Percentiles rank a stretch among this genome's conserved stretches.
Evolutionary conservation across 2,888 invertebrate genomes (phyloP).

Genomic region (Tetranychus truncatus): DNA sequence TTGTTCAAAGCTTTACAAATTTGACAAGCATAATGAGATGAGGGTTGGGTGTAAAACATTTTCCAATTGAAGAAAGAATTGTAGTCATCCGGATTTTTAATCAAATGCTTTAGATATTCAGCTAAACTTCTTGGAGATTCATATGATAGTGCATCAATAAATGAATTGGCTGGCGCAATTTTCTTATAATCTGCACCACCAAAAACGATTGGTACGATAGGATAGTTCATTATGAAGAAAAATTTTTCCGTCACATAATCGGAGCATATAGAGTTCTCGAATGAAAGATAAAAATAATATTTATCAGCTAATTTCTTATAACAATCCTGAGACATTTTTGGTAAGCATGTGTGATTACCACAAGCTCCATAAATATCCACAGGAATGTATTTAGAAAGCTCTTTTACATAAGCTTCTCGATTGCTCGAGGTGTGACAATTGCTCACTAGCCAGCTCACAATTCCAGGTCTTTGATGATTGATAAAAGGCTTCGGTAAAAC

Average conservation of each 20-base stretch:
- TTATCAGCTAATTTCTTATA: slow-evolving; percentile 30
- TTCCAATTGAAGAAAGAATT: slow-evolving; percentile 25
- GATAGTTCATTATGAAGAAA: slow-evolving; percentile 30
- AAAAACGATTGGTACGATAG: slow-evolving; percentile 26
- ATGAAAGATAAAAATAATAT: slow-evolving; percentile 33
- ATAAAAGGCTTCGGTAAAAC: slow-evolving; percentile 14
- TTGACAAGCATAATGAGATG: slow-evolving; percentile 22
- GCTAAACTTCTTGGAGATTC: slow-evolving; percentile 23
- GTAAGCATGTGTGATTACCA: slow-evolving; percentile 30
- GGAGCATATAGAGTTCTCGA: slow-evolving; percentile 34
- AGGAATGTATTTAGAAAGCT: slow-evolving; percentile 30
- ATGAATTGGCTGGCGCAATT: slow-evolving; percentile 26
- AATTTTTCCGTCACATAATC: slow-evolving; percentile 35
- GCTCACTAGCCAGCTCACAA: slow-evolving; percentile 35
- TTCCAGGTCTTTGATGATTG: slow-evolving; percentile 27
- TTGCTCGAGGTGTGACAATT: slow-evolving; percentile 34
- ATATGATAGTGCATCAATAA: slow-evolving; percentile 25
- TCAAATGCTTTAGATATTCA: slow-evolving; percentile 20
- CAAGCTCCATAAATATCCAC: slow-evolving; percentile 35
- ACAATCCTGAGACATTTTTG: slow-evolving; percentile 30
- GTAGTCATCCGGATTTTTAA: slow-evolving; percentile 23
- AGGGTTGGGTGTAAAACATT: slow-evolving; percentile 8
- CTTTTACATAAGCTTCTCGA: slow-evolving; percentile 31
- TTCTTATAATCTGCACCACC: slow-evolving; percentile 26
- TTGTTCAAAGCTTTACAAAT: slow-evolving; percentile 23